Base-by-base conservation (phyloP, 2,113 vertebrate genomes). In the Chiloscyllium plagiosum region DNA sequence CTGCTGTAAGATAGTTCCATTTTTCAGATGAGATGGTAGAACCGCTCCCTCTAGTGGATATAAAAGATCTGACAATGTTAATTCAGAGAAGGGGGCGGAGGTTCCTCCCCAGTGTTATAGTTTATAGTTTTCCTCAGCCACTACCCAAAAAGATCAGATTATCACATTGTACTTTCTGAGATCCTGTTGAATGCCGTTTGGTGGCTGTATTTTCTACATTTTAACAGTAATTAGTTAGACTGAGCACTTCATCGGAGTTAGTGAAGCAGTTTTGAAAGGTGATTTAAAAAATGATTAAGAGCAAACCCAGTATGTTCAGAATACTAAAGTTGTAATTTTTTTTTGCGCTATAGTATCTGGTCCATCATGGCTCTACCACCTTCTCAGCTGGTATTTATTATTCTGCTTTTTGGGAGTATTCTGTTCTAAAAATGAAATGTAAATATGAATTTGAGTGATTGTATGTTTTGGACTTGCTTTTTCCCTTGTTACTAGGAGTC, bases 401-500 rank as follows among this genome's bases (percentile, higher is more conserved):
- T 56, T 19, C 24, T 47, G 2, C 85, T 20, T 26, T 52, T 87
- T 87, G 6, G 52, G 42, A 47, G 20, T 50, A 86, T 5, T 7
- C 42, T 24, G 47, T 52, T 2, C 20, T 52, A 52, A 61, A 86
- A 24, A 15, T 24, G 13, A 7, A 24, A 56, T 37, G 47, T 29
- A 26, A 89, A 89, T 89, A 42, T 3, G 15, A n/a, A 80, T 80
- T 80, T 15, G 4, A 80, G 33, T 37, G 76, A 10, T 80, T 37
- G 76, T 80, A 29, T n/a, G 7, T 80, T 80, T 37, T 80, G 33
- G 33, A 37, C 17, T 80, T 87, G 50, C 19, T 26, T 89, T 80
- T 80, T 80, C 15, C 26, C 1, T 56, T 24, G 22, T 96, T 96
- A 69, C 13, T 97, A 99, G 99, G 98, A 99, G 96, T 99, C 99